Base-by-base conservation (phyloP, 2,797 vertebrate genomes). In the Galago senegalensis region DNA sequence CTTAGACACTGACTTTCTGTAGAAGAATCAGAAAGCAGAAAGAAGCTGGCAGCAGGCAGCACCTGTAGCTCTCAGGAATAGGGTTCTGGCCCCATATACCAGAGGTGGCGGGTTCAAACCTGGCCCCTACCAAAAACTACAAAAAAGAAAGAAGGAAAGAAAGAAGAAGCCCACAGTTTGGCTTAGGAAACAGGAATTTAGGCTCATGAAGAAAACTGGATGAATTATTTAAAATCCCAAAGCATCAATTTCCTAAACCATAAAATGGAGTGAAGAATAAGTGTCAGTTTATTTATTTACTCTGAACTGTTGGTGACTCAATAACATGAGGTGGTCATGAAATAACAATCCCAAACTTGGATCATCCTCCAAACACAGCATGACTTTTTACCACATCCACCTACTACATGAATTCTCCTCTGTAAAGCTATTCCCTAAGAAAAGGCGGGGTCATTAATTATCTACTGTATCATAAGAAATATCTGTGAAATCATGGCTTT, bases 391-490 rank as follows among this genome's bases (percentile, higher is more conserved):
- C 21, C 31, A 0, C 20, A 60, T 75, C 40, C 18, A 61, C 46
- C 37, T 20, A 75, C 40, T 21, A 53, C 31, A 40, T 96, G 37
- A 95, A 83, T 85, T 87, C 12, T 67, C 94, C 79, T 37, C 69
- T 94, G 94, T 79, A 92, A 86, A 96, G 83, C 69, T 93, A 58
- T 79, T 90, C 56, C 60, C 34, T 80, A 34, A 92, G 85, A 87
- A 0, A 8, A 60, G 25, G 8, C 7, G 5, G 5, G 63, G 18
- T 29, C 6, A 14, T 92, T 80, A 83, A 89, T 72, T 43, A 83
- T 93, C 46, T 69, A 65, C 61, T 91, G 82, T 60, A 92, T 84
- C 56, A 56, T 29, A 88, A 67, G 63, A 83, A 88, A 76, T 81
- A 88, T 53, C 56, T 63, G n/a, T 61, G 85, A 95, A 95, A 67